phyloP scores from a whole-genome alignment of 2,888 invertebrate species.

The Hypercompe scribonia region DNA sequence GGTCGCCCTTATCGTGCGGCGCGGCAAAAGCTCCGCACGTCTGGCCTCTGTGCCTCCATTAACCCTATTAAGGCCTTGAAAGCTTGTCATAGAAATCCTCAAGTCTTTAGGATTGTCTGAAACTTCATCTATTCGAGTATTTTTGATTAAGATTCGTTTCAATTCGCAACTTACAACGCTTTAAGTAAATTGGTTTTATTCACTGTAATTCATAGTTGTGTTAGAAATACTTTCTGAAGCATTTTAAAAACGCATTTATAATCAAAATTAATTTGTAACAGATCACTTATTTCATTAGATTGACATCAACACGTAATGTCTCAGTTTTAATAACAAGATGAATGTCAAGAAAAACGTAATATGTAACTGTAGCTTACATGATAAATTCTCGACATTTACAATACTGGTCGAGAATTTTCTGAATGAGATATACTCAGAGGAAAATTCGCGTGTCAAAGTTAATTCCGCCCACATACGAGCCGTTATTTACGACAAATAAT shows the following conservation, averaged over 20 bases:
- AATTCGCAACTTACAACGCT: background rate
- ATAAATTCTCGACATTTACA: conserved; percentile 16
- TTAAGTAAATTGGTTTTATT: background rate
- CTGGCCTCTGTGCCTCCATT: background rate
- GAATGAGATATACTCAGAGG: conserved; percentile 9
- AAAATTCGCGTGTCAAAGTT: conserved; percentile 41
- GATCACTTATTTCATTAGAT: background rate
- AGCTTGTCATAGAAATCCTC: background rate
- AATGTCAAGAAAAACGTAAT: conserved; percentile 8
- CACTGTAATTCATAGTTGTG: background rate
- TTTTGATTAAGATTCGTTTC: background rate
- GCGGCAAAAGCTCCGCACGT: no score
- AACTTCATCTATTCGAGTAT: background rate
- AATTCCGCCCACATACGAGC: conserved; percentile 34
- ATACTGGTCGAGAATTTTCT: conserved; percentile 24
- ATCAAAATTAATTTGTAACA: background rate
- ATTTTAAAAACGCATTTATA: background rate
- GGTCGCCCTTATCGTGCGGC: no score
- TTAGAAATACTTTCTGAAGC: background rate
- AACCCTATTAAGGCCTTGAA: background rate
- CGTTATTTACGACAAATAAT: conserved; percentile 53
- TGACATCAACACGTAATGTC: background rate
- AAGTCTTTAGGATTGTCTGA: background rate
- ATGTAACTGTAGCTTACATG: conserved; percentile 18
- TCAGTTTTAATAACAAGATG: background rate